Evolutionary conservation across 2,113 vertebrate genomes (phyloP).

Genomic region (Anolis carolinensis): DNA sequence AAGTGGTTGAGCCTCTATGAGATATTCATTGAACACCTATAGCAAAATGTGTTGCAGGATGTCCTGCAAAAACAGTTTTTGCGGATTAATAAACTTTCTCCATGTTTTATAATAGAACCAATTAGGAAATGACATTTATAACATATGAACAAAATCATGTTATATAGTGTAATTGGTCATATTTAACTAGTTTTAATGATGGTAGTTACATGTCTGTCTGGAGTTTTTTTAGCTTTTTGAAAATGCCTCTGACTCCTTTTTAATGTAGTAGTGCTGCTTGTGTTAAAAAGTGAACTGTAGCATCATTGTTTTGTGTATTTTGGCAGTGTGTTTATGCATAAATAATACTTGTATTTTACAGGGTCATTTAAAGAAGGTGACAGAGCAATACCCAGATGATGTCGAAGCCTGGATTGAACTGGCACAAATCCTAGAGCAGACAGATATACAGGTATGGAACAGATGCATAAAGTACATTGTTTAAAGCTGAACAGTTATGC

Average conservation of each 20-base stretch:
- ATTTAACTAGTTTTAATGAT: background rate
- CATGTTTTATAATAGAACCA: too few species aligned
- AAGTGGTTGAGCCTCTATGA: too few species aligned
- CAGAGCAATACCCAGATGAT: conserved; percentile 97
- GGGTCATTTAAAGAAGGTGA: conserved; percentile 98
- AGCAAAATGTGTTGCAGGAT: too few species aligned
- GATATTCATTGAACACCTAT: too few species aligned
- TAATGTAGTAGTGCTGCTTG: background rate
- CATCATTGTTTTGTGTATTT: background rate
- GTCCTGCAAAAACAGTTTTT: too few species aligned
- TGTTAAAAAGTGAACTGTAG: background rate
- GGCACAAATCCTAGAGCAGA: conserved; percentile 97
- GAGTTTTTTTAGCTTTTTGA: background rate
- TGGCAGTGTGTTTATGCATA: background rate
- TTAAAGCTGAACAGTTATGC: background rate
- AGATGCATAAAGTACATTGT: background rate
- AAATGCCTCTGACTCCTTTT: background rate
- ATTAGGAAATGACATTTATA: too few species aligned
- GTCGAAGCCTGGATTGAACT: conserved; percentile 99
- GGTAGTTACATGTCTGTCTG: background rate
- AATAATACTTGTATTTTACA: conserved; percentile 65
- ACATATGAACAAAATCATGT: too few species aligned
- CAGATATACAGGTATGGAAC: conserved; percentile 89
- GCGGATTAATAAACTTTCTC: too few species aligned
- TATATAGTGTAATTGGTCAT: too few species aligned